Base-by-base conservation (phyloP, 2,888 invertebrate species). In the Pseudeuparius sepicola region DNA sequence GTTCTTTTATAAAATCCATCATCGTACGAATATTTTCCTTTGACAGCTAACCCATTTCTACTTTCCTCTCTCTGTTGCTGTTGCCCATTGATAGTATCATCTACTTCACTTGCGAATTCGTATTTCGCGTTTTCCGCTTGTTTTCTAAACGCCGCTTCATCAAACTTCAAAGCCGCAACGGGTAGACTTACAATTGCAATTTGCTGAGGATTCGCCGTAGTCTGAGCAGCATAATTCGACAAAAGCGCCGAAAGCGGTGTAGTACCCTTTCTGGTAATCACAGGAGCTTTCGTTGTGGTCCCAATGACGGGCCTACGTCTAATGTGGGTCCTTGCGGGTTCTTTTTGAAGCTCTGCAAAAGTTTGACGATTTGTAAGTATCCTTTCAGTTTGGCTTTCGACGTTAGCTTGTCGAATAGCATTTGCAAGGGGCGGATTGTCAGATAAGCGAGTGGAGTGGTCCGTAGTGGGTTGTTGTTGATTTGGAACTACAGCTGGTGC, bases 1-100 rank as follows among this genome's bases (percentile, higher is more conserved):
- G 63, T 69, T 11, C 70, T 62, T 43, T 56, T 57, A 39, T 63
- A 65, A 44, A 54, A 71, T 2, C 74, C 73, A 53, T 74, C 73
- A 39, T 65, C 65, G 55, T 71, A 74, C 2, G 66, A 64, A 49
- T 73, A 73, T 41, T 58, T 57, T 4, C 73, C 73, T 4, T 43
- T 59, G 1, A 69, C 56, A 6, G 50, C 57, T 3, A 53, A 47
- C 1, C 64, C 65, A 34, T 65, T 61, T 16, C 65, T 46, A 4
- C 52, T 46, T 46, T 67, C 67, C 37, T 62, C 55, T 4, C 64
- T 50, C 28, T 54, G 44, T 24, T 61, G 58, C 14, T 50, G 47
- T 30, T 55, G 55, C 27, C 63, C 65, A 40, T 51, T 57, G 43
- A 66, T 62, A 2, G 54, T 52, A 46, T 67, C 65, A 29, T 59